Percentiles rank a stretch among this genome's conserved stretches.
Conservation (phyloP, 1,140 invertebrate genomes). For the Chrysoperla carnea region DNA sequence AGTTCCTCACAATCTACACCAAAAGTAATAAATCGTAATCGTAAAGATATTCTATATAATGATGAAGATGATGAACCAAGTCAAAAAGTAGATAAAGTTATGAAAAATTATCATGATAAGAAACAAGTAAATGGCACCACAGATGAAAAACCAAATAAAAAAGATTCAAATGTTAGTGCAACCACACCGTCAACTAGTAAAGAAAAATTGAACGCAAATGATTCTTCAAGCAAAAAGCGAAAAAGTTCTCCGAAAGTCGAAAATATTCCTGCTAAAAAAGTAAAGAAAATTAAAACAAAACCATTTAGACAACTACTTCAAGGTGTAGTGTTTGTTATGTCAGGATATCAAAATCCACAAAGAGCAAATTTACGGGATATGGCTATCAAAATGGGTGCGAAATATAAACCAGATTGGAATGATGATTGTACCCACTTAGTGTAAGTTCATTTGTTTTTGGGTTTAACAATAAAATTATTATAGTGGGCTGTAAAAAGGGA, state of each 20-base stretch:
- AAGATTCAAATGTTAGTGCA: neutral
- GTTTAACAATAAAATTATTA: too few species aligned
- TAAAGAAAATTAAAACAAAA: slow-evolving; percentile 14
- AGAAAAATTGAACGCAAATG: slow-evolving; percentile 7
- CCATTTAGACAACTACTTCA: slow-evolving; percentile 39
- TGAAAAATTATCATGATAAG: slow-evolving; percentile 27
- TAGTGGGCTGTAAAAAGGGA: too few species aligned
- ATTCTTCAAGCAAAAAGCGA: neutral
- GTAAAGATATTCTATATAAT: slow-evolving; percentile 28
- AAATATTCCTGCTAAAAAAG: slow-evolving; percentile 6
- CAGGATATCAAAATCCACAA: slow-evolving; percentile 72
- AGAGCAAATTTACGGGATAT: slow-evolving; percentile 44
- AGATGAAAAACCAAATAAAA: slow-evolving; percentile 5
- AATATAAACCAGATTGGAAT: slow-evolving; percentile 60
- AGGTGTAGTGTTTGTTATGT: slow-evolving; percentile 59
- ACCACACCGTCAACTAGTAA: slow-evolving; percentile 5
- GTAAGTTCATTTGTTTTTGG: slow-evolving; percentile 30
- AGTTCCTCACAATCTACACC: neutral
- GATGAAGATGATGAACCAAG: slow-evolving; percentile 28
- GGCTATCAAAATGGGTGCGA: slow-evolving; percentile 61
- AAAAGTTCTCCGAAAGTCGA: slow-evolving; percentile 2
- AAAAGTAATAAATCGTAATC: slow-evolving; percentile 13
- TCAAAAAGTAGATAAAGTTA: slow-evolving; percentile 29
- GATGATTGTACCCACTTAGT: slow-evolving; percentile 62
- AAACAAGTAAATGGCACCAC: slow-evolving; percentile 9